Base-by-base conservation (phyloP, 2,797 vertebrate species). In the Pampus argenteus region DNA sequence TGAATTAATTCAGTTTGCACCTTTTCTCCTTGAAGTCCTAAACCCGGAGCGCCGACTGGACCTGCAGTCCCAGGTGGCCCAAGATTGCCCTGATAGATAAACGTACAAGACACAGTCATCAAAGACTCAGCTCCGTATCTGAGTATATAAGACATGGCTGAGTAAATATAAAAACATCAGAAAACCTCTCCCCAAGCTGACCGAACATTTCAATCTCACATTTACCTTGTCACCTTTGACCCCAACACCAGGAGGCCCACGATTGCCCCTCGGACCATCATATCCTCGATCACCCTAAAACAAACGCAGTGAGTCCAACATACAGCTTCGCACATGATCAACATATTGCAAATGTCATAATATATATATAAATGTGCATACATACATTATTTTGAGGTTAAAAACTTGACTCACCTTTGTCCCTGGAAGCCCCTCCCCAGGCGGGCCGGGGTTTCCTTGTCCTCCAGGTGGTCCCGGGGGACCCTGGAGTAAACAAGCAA, bases 181-280 rank as follows among this genome's bases (percentile, higher is more conserved):
- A 29, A 55, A 15, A 51, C 23, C 5, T 28, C 31, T 2, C 22
- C 14, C 22, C 9, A 26, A 10, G 18, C 15, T 31, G 17, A 42
- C 2, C 2, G 66, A 47, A 71, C 13, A 42, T 20, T 20, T 48
- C 4, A 3, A 4, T 64, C 14, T 38, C 5, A 14, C 61, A 18
- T 36, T 20, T 82, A 97, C 96, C 95, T 96, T 96, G 66, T 95
- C 95, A 64, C 96, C 96, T 94, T 96, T 96, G 68, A 94, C 60
- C 56, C 92, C 93, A 5, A 82, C 51, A 44, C 95, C 96, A 54
- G 93, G 74, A 4, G 40, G 73, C 76, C 96, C 96, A 44, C 80
- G 90, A 56, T 48, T 81, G 42, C 96, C 97, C 66, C 23, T 56
- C 31, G 81, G 86, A 45, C 96, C 96, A 0, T 89, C 71, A 61